phyloP scores from a whole-genome alignment of 2,113 vertebrate genomes.

The Proterorhinus semilunaris region DNA sequence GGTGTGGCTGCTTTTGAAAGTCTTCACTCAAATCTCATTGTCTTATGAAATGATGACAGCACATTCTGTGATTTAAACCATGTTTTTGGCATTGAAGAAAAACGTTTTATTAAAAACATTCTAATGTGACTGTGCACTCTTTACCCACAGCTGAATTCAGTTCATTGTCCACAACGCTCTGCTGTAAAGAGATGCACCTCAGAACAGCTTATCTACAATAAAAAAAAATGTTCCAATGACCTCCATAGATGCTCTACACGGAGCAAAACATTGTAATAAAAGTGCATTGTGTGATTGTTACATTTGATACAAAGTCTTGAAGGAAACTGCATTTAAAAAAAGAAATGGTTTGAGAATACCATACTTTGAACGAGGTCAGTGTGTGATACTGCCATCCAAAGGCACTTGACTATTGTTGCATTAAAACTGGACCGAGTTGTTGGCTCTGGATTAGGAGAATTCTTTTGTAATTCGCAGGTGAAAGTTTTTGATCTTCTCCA shows the following conservation, averaged over 20 bases:
- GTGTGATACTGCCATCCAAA: slow-evolving; percentile 12
- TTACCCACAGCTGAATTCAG: neutral
- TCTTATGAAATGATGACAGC: neutral
- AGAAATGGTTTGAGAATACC: neutral
- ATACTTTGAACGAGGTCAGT: neutral
- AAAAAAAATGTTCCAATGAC: neutral
- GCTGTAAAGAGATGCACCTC: neutral
- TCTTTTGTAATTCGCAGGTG: slow-evolving; percentile 78
- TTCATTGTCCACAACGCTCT: slow-evolving; percentile 5
- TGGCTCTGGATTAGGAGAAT: slow-evolving; percentile 70
- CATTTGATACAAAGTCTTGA: neutral
- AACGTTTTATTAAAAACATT: slow-evolving; percentile 4
- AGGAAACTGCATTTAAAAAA: neutral
- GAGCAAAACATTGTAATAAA: slow-evolving; percentile 13
- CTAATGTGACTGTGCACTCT: neutral
- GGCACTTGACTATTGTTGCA: slow-evolving; percentile 39
- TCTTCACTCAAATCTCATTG: slow-evolving; percentile 9
- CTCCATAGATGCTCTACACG: slow-evolving; percentile 1
- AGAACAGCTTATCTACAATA: slow-evolving; percentile 1
- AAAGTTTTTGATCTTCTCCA: slow-evolving; percentile 82
- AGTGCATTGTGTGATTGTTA: slow-evolving; percentile 30
- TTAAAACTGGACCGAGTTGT: neutral
- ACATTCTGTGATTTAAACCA: neutral
- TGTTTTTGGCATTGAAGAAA: neutral
- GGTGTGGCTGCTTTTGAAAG: slow-evolving; percentile 22